These are phyloP conservation scores for Tyria jacobaeae DNA, from an alignment of 2,888 invertebrate genomes.

Conservation along the genomic window DNA sequence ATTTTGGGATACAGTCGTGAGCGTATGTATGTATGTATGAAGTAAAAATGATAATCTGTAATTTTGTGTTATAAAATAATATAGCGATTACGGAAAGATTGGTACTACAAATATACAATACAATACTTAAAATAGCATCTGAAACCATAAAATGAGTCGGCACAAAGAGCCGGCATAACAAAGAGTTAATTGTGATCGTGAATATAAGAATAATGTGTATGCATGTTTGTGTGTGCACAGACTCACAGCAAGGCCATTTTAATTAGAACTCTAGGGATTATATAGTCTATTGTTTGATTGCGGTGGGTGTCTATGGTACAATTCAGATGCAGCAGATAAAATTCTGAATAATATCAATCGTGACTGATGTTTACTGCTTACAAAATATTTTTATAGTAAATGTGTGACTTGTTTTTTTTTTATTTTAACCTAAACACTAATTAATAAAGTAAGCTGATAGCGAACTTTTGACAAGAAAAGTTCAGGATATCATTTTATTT, in stretches of 20 bases:
- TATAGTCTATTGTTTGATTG: constrained; percentile 39
- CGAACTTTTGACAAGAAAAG: too few relatives aligned
- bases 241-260: constrained; percentile 51
- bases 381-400: too few relatives aligned
- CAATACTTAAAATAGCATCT: constrained; percentile 5
- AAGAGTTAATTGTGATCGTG: constrained; percentile 46
- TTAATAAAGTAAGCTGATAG: too few relatives aligned
- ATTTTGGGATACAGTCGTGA: too few relatives aligned
- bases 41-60: not conserved
- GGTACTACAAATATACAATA: not conserved
- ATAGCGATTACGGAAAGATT: not conserved
- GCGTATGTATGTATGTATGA: too few relatives aligned
- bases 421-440: too few relatives aligned
- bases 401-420: too few relatives aligned
- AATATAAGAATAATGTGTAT: constrained; percentile 25
- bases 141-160: constrained; percentile 17
- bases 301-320: not conserved
- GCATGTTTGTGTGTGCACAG: constrained; percentile 31
- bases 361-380: too few relatives aligned
- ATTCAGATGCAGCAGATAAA: not conserved
- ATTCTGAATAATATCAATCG: not conserved
- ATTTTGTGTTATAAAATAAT: not conserved
- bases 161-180: constrained; percentile 40
- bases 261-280: constrained; percentile 51
- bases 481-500: too few relatives aligned